Evolutionary conservation across 2,888 invertebrate genomes (phyloP).

Genomic region (Escarpia spicata): DNA sequence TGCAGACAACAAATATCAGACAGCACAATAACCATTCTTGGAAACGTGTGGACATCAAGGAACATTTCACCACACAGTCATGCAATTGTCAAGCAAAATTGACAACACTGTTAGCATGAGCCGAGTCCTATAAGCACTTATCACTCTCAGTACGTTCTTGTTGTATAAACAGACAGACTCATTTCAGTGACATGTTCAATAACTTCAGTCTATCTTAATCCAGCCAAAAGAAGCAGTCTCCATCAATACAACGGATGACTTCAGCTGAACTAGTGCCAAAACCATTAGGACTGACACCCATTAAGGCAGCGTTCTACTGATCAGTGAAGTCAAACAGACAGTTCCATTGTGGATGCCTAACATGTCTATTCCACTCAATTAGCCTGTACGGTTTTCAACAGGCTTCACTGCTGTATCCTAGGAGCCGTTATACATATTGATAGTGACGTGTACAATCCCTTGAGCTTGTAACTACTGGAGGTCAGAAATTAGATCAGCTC

Average conservation of each 20-base stretch:
- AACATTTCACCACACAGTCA: background rate
- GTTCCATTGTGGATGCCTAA: background rate
- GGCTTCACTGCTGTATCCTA: background rate
- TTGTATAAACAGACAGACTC: background rate
- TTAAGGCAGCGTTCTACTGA: background rate
- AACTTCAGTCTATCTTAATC: background rate
- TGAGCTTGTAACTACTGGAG: background rate
- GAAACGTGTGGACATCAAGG: background rate
- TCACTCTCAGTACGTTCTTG: background rate
- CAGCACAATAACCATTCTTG: background rate
- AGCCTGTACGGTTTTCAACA: background rate
- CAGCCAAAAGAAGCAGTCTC: background rate
- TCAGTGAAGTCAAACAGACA: background rate
- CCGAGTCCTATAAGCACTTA: background rate
- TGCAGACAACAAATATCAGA: background rate
- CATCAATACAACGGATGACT: background rate
- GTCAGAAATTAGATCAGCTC: background rate
- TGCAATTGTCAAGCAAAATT: background rate
- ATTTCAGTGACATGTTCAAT: background rate
- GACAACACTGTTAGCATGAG: background rate
- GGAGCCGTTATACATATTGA: conserved; percentile 2
- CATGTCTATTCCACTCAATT: background rate
- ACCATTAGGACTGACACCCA: background rate
- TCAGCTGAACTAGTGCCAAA: background rate
- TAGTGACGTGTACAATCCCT: background rate